Evolutionary conservation across 1,140 invertebrate species (phyloP).

Genomic region (Euwallacea fornicatus): DNA sequence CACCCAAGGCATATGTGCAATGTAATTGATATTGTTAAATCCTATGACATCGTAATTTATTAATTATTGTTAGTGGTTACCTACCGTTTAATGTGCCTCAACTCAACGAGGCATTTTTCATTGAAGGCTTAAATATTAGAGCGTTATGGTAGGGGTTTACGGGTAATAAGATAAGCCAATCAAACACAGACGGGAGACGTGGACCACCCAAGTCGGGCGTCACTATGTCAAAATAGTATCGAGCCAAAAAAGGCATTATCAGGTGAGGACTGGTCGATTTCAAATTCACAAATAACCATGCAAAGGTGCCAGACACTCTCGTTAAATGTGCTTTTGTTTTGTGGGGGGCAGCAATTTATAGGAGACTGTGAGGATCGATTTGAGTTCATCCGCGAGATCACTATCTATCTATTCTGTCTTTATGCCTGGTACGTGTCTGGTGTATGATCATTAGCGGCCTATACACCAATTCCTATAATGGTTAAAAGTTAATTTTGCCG

Average conservation of each 20-base stretch:
- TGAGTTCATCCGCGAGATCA: slow-evolving; percentile 1
- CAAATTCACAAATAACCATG: slow-evolving; percentile 22
- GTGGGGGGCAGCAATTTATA: slow-evolving; percentile 12
- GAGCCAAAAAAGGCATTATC: slow-evolving; percentile 17
- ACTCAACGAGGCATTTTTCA: no score
- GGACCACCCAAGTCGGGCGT: slow-evolving; percentile 25
- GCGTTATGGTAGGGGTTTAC: slow-evolving; percentile 7
- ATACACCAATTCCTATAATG: slow-evolving; percentile 1
- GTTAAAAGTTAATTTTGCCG: slow-evolving; percentile 14
- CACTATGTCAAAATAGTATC: slow-evolving; percentile 30
- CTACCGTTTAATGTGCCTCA: no score
- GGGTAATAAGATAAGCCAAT: slow-evolving; percentile 31
- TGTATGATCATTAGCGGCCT: slow-evolving; percentile 1
- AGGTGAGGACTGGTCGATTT: slow-evolving; percentile 29
- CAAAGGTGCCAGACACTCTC: slow-evolving; percentile 13
- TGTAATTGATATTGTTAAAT: background rate
- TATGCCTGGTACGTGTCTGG: background rate
- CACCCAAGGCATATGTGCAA: background rate
- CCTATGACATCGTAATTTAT: background rate
- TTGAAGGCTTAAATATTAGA: no score
- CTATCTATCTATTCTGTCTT: background rate
- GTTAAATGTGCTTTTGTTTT: slow-evolving; percentile 21
- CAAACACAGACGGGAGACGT: slow-evolving; percentile 11
- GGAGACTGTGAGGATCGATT: slow-evolving; percentile 11
- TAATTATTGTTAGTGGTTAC: background rate